Evolutionary conservation across 92 coral and sea anemone species (phyloP).

Genomic region (Porites evermanni): DNA sequence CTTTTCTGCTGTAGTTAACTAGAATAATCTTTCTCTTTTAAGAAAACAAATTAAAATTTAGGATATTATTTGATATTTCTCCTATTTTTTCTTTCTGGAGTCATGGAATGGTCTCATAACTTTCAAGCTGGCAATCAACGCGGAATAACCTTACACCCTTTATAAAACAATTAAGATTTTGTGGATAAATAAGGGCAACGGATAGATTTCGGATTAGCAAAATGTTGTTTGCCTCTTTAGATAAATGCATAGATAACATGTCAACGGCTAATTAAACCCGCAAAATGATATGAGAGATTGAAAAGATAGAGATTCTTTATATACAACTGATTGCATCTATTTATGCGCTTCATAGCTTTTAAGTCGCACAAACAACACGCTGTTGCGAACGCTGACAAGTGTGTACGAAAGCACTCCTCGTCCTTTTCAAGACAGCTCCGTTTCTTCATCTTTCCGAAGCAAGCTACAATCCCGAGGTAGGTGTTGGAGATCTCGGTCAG

Average conservation of each 20-base stretch:
- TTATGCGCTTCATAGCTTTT: constrained; percentile 39
- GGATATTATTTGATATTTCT: neutral
- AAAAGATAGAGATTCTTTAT: constrained; percentile 2
- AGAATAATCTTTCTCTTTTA: no score
- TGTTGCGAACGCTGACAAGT: neutral
- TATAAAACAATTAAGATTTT: constrained; percentile 3
- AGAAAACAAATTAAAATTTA: no score
- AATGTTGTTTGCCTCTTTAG: constrained; percentile 44
- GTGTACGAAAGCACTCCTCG: neutral
- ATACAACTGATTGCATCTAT: constrained; percentile 15
- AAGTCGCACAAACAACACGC: neutral
- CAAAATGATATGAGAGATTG: constrained; percentile 41
- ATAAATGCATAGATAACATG: constrained; percentile 43
- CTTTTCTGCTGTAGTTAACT: neutral
- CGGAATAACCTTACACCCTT: neutral
- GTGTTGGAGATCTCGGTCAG: neutral
- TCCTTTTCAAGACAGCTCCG: neutral
- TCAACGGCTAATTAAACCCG: constrained; percentile 50
- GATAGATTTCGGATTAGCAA: constrained; percentile 33
- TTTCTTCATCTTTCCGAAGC: neutral
- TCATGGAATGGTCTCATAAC: neutral
- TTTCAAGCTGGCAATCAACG: neutral
- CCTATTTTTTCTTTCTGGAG: neutral
- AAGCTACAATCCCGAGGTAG: neutral
- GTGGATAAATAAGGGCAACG: constrained; percentile 22